Percentiles rank a stretch among this genome's conserved stretches.
phyloP scores from a whole-genome alignment of 2,113 vertebrate species.

The Sinocyclocheilus rhinocerous region DNA sequence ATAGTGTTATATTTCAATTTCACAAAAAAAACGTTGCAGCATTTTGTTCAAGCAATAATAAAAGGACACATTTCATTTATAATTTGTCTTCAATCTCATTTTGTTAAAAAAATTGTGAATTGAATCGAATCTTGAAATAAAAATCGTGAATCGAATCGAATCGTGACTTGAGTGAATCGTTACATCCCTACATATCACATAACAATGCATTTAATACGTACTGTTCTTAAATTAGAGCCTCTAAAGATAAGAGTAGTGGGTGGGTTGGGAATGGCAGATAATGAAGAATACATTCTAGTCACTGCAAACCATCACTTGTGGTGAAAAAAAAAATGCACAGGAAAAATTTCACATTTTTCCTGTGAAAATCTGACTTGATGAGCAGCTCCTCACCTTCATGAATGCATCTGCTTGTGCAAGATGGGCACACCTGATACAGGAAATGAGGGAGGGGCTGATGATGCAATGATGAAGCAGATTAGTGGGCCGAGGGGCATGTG shows the following conservation, averaged over 20 bases:
- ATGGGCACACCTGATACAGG: not conserved
- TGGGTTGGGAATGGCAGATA: not conserved
- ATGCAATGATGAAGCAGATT: conserved; percentile 19
- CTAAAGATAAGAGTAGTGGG: not conserved
- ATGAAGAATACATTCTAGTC: not conserved
- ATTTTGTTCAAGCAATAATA: too few relatives aligned
- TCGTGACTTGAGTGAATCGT: too few relatives aligned
- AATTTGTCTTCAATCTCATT: too few relatives aligned
- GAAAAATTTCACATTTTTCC: not conserved
- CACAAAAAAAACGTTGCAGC: too few relatives aligned
- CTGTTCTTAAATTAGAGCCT: not conserved
- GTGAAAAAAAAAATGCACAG: not conserved
- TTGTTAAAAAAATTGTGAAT: too few relatives aligned
- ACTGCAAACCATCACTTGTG: not conserved
- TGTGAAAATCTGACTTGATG: not conserved
- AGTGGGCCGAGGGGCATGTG: not conserved
- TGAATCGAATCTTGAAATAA: too few relatives aligned
- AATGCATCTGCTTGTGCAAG: not conserved
- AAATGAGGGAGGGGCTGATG: not conserved
- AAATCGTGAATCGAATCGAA: too few relatives aligned
- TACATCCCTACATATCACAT: too few relatives aligned
- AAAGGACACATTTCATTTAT: too few relatives aligned
- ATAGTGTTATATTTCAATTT: too few relatives aligned
- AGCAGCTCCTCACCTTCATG: not conserved
- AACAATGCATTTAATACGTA: not conserved